Evolutionary conservation across 2,888 invertebrate genomes (phyloP).

Genomic region (Lathronympha strigana): DNA sequence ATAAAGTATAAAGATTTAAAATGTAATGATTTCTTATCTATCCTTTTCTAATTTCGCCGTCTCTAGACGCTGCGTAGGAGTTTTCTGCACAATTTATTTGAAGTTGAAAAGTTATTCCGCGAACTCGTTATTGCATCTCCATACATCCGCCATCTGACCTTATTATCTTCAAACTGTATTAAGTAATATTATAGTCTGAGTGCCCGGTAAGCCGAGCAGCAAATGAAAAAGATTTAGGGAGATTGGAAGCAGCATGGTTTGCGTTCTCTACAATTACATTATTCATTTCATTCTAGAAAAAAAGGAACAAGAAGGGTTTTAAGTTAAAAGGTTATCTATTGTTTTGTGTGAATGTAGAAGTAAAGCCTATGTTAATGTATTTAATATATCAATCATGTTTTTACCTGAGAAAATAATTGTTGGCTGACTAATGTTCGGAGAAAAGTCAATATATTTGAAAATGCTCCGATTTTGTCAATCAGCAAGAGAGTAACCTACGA

Average conservation of each 20-base stretch:
- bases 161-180: constrained; percentile 32
- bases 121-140: constrained; percentile 25
- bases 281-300: constrained; percentile 39
- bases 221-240: constrained; percentile 30
- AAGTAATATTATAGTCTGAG: constrained; percentile 37
- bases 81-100: constrained; percentile 13
- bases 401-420: too few relatives aligned
- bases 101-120: constrained; percentile 23
- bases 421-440: too few relatives aligned
- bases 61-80: neutral
- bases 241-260: constrained; percentile 8
- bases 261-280: constrained; percentile 18
- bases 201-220: constrained; percentile 33
- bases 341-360: too few relatives aligned
- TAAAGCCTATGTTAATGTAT: too few relatives aligned
- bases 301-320: neutral
- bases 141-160: constrained; percentile 19
- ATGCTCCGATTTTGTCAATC: too few relatives aligned
- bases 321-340: too few relatives aligned
- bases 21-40: neutral
- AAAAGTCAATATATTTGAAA: too few relatives aligned
- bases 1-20: too few relatives aligned
- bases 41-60: neutral
- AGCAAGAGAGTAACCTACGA: too few relatives aligned
- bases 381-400: too few relatives aligned